These are phyloP conservation scores for Ornithorhynchus anatinus DNA, from an alignment of 2,113 vertebrate genomes.

Conservation along the genomic window DNA sequence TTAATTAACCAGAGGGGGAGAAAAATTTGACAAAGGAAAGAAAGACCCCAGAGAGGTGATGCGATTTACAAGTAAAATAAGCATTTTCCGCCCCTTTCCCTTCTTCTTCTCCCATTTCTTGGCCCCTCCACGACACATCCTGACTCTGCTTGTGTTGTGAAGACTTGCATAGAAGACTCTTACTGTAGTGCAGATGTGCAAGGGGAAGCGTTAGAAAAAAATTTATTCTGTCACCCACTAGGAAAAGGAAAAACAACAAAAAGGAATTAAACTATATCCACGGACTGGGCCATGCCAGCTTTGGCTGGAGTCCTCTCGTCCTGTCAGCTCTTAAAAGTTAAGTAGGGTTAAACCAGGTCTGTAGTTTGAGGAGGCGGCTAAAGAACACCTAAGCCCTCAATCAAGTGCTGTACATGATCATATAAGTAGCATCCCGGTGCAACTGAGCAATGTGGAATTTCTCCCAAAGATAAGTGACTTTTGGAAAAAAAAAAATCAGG, in stretches of 20 bases:
- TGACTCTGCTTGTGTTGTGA: too few species aligned
- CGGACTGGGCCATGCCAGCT: constrained; percentile 21
- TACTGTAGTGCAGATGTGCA: constrained; percentile 17
- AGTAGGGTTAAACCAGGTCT: constrained; percentile 53
- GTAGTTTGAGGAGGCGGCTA: constrained; percentile 14
- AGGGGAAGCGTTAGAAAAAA: constrained; percentile 10
- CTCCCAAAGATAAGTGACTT: constrained; percentile 1
- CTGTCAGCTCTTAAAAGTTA: constrained; percentile 30
- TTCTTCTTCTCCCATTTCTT: not conserved
- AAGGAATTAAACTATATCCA: constrained; percentile 12
- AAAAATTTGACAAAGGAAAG: too few species aligned
- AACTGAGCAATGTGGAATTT: constrained; percentile 15
- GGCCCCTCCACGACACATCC: too few species aligned
- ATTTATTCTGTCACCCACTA: constrained; percentile 4
- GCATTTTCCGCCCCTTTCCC: too few species aligned
- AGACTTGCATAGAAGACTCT: constrained; percentile 5
- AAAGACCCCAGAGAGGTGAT: not conserved
- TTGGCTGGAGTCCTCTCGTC: constrained; percentile 35
- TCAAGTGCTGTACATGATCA: constrained; percentile 22
- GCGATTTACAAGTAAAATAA: constrained; percentile 11
- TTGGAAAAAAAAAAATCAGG: not conserved
- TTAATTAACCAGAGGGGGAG: too few species aligned
- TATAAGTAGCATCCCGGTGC: constrained; percentile 11
- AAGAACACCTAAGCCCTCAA: constrained; percentile 24
- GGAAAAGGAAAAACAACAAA: constrained; percentile 34